Percentiles rank a stretch among this genome's conserved stretches.
Evolutionary conservation across 1,140 invertebrate species (phyloP).

Genomic region (Helicorthomorpha holstii): DNA sequence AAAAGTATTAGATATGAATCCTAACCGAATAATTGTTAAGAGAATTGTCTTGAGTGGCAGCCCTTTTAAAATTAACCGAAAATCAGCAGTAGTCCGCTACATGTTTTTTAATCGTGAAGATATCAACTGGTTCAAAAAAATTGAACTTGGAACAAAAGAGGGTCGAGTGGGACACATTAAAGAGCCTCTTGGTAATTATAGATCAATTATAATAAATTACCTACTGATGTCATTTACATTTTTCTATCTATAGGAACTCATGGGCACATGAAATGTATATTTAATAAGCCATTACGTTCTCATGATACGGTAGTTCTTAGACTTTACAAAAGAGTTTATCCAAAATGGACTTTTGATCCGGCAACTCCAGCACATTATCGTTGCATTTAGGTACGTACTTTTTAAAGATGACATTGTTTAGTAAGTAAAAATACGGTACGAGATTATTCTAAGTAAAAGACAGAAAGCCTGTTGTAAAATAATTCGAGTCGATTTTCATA

Average conservation of each 20-base stretch:
- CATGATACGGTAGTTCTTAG: conserved; percentile 87
- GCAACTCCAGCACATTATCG: conserved; percentile 23
- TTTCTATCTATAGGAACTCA: conserved; percentile 59
- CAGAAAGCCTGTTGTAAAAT: too few relatives aligned
- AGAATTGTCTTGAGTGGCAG: conserved; percentile 80
- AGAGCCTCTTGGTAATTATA: conserved; percentile 67
- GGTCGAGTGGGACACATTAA: conserved; percentile 88
- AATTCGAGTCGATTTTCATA: too few relatives aligned
- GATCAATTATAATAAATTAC: neutral
- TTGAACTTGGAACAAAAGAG: conserved; percentile 82
- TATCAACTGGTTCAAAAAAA: conserved; percentile 89
- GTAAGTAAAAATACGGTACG: too few relatives aligned
- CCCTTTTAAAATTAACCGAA: conserved; percentile 67
- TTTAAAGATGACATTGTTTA: too few relatives aligned
- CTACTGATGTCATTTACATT: neutral
- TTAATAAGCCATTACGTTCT: conserved; percentile 83
- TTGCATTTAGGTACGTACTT: too few relatives aligned
- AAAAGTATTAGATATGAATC: conserved; percentile 69
- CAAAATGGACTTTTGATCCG: conserved; percentile 86
- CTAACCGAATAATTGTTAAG: conserved; percentile 81
- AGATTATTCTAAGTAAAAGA: too few relatives aligned
- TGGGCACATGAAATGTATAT: conserved; percentile 97
- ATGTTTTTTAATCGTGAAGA: conserved; percentile 99
- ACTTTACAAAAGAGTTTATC: conserved; percentile 91
- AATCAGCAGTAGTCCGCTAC: conserved; percentile 73